Percentiles rank a stretch among this genome's conserved stretches.
These are phyloP conservation scores for Aurelia aurita DNA, from an alignment of 30 jellyfish, hydroid and myxozoan species.

Conservation along the genomic window DNA sequence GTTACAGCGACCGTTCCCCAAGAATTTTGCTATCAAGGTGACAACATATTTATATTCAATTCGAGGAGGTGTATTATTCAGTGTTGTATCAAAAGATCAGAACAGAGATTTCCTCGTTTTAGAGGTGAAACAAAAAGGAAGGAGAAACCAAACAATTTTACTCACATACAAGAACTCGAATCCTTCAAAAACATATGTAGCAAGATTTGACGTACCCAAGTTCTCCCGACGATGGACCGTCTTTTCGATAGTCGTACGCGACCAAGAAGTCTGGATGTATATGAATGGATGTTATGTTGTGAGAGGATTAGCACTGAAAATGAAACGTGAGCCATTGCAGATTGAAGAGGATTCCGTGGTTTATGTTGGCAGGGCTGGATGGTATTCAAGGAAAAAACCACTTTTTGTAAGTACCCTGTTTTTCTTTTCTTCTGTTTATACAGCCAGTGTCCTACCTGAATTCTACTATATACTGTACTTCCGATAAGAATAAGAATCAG, in stretches of 20 bases:
- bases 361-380: conserved; percentile 93
- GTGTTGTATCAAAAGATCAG: conserved; percentile 76
- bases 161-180: conserved; percentile 54
- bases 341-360: conserved; percentile 74
- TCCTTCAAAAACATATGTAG: conserved; percentile 43
- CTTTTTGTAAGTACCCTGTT: conserved; percentile 67
- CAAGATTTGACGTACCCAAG: conserved; percentile 68
- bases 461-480: too few relatives aligned
- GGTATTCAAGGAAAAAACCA: conserved; percentile 82
- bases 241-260: conserved; percentile 72
- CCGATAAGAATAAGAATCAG: too few relatives aligned
- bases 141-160: conserved; percentile 56
- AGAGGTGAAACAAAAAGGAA: conserved; percentile 33
- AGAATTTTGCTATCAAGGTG: conserved; percentile 82
- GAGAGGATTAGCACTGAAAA: conserved; percentile 25
- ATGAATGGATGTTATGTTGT: conserved; percentile 82
- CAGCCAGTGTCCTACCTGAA: too few relatives aligned
- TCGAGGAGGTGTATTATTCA: conserved; percentile 79
- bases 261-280: conserved; percentile 49
- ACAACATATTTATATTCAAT: conserved; percentile 52
- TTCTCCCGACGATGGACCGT: conserved; percentile 82
- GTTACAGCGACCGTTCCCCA: conserved; percentile 66
- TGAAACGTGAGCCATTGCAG: conserved; percentile 39
- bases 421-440: too few relatives aligned
- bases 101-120: conserved; percentile 49